These are phyloP conservation scores for Danionella cerebrum DNA, from an alignment of 2,113 vertebrate genomes.

Conservation along the genomic window DNA sequence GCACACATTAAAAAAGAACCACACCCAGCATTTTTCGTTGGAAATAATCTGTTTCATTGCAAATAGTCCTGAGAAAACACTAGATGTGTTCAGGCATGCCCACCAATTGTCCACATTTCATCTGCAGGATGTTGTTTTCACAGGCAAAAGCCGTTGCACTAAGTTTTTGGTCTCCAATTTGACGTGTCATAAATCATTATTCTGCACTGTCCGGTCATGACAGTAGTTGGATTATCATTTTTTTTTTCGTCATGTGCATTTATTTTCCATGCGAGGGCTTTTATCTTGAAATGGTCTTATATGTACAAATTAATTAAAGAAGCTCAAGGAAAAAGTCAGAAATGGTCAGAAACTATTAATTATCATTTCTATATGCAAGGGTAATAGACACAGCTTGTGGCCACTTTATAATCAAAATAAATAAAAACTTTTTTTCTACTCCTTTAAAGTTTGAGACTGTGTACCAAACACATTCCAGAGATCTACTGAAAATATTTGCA, in stretches of 20 bases:
- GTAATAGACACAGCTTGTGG: not conserved
- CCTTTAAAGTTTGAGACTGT: not conserved
- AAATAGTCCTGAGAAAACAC: not conserved
- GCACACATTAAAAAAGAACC: not conserved
- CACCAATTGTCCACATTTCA: not conserved
- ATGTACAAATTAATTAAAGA: not conserved
- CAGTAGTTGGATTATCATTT: too few species aligned
- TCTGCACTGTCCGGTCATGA: too few species aligned
- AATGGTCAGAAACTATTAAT: conserved; percentile 27
- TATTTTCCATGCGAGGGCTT: not conserved
- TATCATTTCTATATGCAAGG: not conserved
- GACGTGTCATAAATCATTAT: conserved; percentile 10
- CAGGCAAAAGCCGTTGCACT: conserved; percentile 5
- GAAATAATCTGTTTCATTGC: not conserved
- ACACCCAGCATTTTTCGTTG: not conserved
- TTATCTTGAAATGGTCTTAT: too few species aligned
- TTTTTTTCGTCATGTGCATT: not conserved
- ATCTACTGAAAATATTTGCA: not conserved
- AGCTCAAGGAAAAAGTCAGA: conserved; percentile 14
- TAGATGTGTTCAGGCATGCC: not conserved
- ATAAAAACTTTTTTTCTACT: too few species aligned
- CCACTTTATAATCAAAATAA: too few species aligned
- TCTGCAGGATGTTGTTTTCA: not conserved
- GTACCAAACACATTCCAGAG: conserved; percentile 9
- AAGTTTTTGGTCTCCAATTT: not conserved